Conservation (phyloP, 2,797 vertebrate species). For the Anableps anableps region DNA sequence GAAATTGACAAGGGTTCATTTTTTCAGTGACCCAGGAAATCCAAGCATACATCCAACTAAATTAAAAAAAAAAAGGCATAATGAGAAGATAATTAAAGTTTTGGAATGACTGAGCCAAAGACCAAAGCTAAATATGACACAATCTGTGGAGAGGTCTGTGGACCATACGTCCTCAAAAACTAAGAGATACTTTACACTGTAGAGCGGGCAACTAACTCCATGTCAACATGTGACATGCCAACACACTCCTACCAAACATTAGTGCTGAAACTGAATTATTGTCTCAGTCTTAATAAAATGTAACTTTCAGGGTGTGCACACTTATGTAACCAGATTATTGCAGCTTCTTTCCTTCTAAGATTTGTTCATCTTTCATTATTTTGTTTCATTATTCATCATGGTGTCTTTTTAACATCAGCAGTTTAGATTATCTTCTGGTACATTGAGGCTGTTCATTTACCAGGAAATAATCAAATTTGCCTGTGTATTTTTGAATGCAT, state of each 20-base stretch:
- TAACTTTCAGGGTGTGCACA: background rate
- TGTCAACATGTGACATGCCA: background rate
- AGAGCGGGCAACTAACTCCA: background rate
- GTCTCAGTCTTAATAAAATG: background rate
- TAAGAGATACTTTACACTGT: background rate
- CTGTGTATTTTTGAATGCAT: background rate
- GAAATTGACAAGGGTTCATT: too few relatives aligned
- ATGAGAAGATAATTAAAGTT: background rate
- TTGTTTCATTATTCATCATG: background rate
- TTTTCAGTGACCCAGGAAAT: too few relatives aligned
- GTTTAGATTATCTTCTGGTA: background rate
- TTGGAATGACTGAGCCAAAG: background rate
- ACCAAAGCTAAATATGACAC: background rate
- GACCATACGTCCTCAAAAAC: too few relatives aligned
- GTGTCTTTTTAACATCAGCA: background rate
- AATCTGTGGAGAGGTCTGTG: background rate
- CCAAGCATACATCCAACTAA: background rate
- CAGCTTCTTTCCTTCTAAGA: background rate
- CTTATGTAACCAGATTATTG: background rate
- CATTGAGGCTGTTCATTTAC: background rate
- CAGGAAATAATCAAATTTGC: background rate
- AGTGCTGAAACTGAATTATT: background rate
- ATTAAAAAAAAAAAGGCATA: background rate
- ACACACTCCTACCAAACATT: background rate
- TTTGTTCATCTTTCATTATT: background rate